Evolutionary conservation across 2,888 invertebrate species (phyloP).

Genomic region (Tyria jacobaeae): DNA sequence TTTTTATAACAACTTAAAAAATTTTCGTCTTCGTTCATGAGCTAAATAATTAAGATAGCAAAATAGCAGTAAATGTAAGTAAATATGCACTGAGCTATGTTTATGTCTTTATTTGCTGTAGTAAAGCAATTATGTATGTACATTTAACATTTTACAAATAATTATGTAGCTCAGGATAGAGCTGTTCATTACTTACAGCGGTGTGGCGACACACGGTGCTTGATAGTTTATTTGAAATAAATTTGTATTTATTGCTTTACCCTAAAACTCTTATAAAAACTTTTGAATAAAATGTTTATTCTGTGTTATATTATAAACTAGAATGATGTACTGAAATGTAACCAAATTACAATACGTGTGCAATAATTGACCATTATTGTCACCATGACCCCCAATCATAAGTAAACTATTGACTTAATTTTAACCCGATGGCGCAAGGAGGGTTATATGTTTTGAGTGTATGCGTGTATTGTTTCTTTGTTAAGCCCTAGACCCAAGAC

Average conservation of each 20-base stretch:
- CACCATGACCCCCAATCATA: too few relatives aligned
- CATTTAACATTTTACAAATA: slow-evolving; percentile 3
- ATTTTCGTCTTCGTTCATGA: not conserved
- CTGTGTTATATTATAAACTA: not conserved
- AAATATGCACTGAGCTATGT: slow-evolving; percentile 10
- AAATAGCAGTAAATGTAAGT: not conserved
- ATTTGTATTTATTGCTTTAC: not conserved
- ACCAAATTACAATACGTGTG: too few relatives aligned
- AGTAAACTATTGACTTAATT: too few relatives aligned
- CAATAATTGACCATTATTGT: too few relatives aligned
- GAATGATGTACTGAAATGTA: not conserved
- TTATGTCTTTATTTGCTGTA: slow-evolving; percentile 8
- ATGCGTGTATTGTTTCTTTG: too few relatives aligned
- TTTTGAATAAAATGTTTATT: not conserved
- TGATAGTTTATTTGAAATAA: not conserved
- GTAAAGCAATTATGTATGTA: slow-evolving; percentile 1
- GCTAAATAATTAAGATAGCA: not conserved
- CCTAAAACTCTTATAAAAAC: not conserved
- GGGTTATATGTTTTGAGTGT: too few relatives aligned
- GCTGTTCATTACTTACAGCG: not conserved
- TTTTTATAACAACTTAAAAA: not conserved
- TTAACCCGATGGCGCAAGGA: too few relatives aligned
- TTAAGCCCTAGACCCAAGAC: too few relatives aligned
- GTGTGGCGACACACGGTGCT: not conserved
- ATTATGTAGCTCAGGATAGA: not conserved